A percentile compares a stretch with the other conserved stretches of the same genome.
These are phyloP conservation scores for Pseudomyrmex flavicornis DNA, from an alignment of 1,140 invertebrate species.

Conservation along the genomic window DNA sequence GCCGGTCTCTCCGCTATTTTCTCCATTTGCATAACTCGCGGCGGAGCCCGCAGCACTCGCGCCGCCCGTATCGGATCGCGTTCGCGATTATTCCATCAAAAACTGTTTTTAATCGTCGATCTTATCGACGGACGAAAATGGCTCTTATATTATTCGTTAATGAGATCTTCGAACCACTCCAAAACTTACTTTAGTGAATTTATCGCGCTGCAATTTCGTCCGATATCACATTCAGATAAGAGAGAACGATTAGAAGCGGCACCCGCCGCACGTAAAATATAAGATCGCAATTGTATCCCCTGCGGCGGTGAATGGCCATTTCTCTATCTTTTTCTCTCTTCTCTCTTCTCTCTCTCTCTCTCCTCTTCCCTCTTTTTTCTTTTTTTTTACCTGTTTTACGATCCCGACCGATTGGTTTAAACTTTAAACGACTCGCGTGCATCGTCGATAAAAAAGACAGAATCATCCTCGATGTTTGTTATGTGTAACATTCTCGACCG, in stretches of 20 bases:
- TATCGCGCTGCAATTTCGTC: not conserved
- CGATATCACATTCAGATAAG: constrained; percentile 32
- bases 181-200: constrained; percentile 22
- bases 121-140: constrained; percentile 12
- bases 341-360: constrained; percentile 21
- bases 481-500: constrained; percentile 48
- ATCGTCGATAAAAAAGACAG: not conserved
- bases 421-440: constrained; percentile 39
- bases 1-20: constrained; percentile 44
- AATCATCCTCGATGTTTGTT: constrained; percentile 38
- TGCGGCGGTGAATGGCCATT: constrained; percentile 22
- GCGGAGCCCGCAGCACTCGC: constrained; percentile 25
- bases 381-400: constrained; percentile 15
- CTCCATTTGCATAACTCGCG: constrained; percentile 43
- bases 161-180: not conserved
- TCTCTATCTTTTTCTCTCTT: constrained; percentile 9
- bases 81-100: not conserved
- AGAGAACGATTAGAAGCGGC: constrained; percentile 32
- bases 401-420: constrained; percentile 34
- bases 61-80: not conserved
- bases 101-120: constrained; percentile 31
- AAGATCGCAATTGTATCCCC: constrained; percentile 48
- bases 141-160: constrained; percentile 20
- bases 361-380: not conserved
- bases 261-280: constrained; percentile 8